Percentiles rank a stretch among this genome's conserved stretches.
Conservation (phyloP, 2,797 vertebrate species). For the Liparis tanakae region DNA sequence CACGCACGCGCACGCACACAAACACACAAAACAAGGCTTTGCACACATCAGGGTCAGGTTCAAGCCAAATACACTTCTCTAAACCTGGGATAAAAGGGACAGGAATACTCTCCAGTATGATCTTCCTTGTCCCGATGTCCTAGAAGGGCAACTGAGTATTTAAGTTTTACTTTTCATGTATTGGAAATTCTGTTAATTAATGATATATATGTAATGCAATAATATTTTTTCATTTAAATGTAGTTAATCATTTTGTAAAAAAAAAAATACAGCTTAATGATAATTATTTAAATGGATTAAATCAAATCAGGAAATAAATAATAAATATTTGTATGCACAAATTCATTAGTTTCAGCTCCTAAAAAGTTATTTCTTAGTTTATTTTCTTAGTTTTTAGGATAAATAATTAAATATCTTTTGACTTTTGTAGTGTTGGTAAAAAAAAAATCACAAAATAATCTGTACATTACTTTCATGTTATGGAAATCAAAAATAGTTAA, state of each 20-base stretch:
- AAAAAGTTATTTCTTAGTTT: background rate
- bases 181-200: background rate
- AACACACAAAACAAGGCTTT: slow-evolving; percentile 44
- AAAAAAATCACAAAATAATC: background rate
- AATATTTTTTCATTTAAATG: background rate
- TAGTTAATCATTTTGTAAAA: background rate
- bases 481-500: slow-evolving; percentile 1
- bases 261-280: background rate
- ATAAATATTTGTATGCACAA: background rate
- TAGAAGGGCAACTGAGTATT: slow-evolving; percentile 4
- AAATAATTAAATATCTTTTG: background rate
- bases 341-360: background rate
- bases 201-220: background rate
- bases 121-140: slow-evolving; percentile 13
- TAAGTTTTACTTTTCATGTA: background rate
- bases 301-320: background rate
- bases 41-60: slow-evolving; percentile 64
- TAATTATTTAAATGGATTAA: background rate
- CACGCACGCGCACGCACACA: slow-evolving; percentile 23
- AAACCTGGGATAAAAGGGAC: slow-evolving; percentile 33
- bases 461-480: background rate
- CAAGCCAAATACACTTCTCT: slow-evolving; percentile 51
- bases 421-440: background rate
- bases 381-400: background rate
- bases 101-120: background rate